phyloP scores from a whole-genome alignment of 2,888 invertebrate species.

The Rhopalosiphum nymphaeae region DNA sequence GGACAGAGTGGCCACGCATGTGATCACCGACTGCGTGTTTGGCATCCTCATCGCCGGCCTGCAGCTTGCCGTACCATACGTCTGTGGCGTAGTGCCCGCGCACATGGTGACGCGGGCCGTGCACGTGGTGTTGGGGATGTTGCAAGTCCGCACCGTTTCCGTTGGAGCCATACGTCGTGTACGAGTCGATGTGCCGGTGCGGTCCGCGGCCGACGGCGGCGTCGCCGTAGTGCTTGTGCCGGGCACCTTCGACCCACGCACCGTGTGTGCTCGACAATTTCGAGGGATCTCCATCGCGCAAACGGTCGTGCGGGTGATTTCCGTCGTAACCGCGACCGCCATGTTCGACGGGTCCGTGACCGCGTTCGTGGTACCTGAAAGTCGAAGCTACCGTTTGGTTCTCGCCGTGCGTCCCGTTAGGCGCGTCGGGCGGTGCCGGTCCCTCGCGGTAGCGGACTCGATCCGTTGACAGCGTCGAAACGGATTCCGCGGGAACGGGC shows the following conservation, averaged over 20 bases:
- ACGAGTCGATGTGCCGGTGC: constrained; percentile 67
- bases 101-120: not conserved
- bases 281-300: not conserved
- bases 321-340: constrained; percentile 46
- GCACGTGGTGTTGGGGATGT: not conserved
- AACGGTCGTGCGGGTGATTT: not conserved
- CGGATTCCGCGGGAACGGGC: constrained; percentile 26
- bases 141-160: not conserved
- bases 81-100: not conserved
- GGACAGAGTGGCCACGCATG: not conserved
- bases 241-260: constrained; percentile 3
- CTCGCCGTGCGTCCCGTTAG: not conserved
- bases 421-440: not conserved
- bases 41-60: not conserved
- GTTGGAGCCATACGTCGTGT: not conserved
- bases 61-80: not conserved
- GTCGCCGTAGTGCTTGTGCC: constrained; percentile 67
- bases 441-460: not conserved
- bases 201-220: constrained; percentile 59
- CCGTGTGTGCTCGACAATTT: not conserved
- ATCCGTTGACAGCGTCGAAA: not conserved
- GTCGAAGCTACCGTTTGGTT: not conserved
- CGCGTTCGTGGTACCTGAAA: not conserved
- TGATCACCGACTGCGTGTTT: not conserved
- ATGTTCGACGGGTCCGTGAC: not conserved